Percentiles rank a stretch among this genome's conserved stretches.
phyloP scores from a whole-genome alignment of 2,888 invertebrate species.

The Sipha maydis region DNA sequence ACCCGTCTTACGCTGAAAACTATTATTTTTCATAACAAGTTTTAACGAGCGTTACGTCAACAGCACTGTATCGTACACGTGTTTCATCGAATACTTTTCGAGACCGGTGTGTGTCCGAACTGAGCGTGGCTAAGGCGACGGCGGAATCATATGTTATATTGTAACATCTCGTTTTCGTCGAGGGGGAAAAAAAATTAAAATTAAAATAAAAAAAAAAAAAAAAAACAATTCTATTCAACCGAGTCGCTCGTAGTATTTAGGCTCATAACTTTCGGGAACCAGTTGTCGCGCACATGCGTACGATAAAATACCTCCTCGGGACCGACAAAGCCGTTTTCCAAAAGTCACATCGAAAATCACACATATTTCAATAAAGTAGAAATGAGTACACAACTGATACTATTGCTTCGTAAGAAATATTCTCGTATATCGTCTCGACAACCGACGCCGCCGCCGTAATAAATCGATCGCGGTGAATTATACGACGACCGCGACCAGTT shows the following conservation, averaged over 20 bases:
- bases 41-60: slow-evolving; percentile 9
- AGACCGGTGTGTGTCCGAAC: slow-evolving; percentile 18
- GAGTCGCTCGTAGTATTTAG: slow-evolving; percentile 22
- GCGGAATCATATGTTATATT: neutral
- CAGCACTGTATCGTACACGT: neutral
- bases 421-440: neutral
- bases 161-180: slow-evolving; percentile 10
- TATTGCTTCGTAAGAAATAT: neutral
- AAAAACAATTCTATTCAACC: neutral
- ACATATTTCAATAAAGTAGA: slow-evolving; percentile 51
- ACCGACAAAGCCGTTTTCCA: slow-evolving; percentile 46
- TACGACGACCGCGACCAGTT: neutral
- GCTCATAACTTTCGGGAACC: slow-evolving; percentile 57
- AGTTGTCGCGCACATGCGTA: slow-evolving; percentile 18
- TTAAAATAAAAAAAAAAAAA: neutral
- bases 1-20: slow-evolving; percentile 1
- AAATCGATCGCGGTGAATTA: slow-evolving; percentile 29
- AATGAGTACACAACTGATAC: neutral
- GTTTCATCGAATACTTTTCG: slow-evolving; percentile 31
- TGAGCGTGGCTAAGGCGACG: neutral
- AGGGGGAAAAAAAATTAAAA: neutral
- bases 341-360: slow-evolving; percentile 33
- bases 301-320: slow-evolving; percentile 38
- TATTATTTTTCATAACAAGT: slow-evolving; percentile 21
- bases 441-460: neutral